A percentile compares a stretch with the other conserved stretches of the same genome.
Evolutionary conservation across 2,113 vertebrate species (phyloP).

Genomic region (Mormyrus lacerda): DNA sequence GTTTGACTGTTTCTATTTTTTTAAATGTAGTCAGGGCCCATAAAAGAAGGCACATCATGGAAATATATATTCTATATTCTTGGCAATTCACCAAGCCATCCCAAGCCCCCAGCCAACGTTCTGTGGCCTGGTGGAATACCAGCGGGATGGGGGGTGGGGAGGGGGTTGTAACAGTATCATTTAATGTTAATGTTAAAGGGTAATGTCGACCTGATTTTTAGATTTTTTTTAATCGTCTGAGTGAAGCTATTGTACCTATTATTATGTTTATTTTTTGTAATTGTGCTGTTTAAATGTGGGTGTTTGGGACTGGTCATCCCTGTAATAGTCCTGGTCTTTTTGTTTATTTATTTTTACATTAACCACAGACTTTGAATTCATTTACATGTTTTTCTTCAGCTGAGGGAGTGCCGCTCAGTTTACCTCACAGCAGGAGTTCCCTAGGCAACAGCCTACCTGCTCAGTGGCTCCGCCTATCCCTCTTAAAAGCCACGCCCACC

Average conservation of each 20-base stretch:
- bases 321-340: neutral
- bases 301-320: neutral
- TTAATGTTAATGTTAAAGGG: neutral
- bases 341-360: neutral
- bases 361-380: neutral
- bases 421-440: neutral
- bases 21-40: neutral
- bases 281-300: neutral
- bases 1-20: neutral
- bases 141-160: too few relatives aligned
- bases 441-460: neutral
- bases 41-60: neutral
- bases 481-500: neutral
- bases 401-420: neutral
- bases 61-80: neutral
- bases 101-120: neutral
- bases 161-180: neutral
- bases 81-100: neutral
- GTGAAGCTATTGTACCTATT: neutral
- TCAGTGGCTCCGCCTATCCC: neutral
- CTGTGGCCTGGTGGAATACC: neutral
- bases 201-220: neutral
- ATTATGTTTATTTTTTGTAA: neutral
- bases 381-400: neutral
- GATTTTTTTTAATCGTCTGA: neutral